Conservation (phyloP, 1,140 invertebrate species). For the Pseudoatta argentina region DNA sequence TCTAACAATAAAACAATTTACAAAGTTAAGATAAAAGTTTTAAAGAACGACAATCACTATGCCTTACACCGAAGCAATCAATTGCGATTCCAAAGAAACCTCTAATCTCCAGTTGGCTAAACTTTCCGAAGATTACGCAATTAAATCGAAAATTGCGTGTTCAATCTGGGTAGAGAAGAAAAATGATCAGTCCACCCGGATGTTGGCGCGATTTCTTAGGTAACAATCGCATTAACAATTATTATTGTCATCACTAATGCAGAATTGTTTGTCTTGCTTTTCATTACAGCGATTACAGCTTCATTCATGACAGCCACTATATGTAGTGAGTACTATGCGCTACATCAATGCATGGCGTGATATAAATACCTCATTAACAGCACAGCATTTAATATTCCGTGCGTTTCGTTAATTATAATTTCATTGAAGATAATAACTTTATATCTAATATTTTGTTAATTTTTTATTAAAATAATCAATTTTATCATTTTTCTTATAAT, state of each 20-base stretch:
- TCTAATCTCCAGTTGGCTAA: conserved; percentile 26
- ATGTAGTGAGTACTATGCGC: conserved; percentile 85
- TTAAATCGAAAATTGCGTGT: conserved; percentile 69
- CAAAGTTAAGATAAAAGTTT: not conserved
- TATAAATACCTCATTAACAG: conserved; percentile 14
- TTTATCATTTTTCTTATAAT: not conserved
- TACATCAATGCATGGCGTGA: conserved; percentile 71
- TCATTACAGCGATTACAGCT: conserved; percentile 85
- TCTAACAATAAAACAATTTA: not conserved
- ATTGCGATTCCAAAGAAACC: not conserved
- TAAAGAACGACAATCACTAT: conserved; percentile 44
- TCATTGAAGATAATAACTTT: not conserved
- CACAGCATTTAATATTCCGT: not conserved
- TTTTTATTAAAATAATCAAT: conserved; percentile 32
- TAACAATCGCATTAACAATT: conserved; percentile 61
- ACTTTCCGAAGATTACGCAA: conserved; percentile 57
- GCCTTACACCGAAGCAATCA: conserved; percentile 39
- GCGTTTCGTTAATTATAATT: not conserved
- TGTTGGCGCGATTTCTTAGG: conserved; percentile 79
- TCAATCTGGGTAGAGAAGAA: conserved; percentile 72
- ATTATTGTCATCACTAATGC: conserved; percentile 41
- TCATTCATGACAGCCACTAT: conserved; percentile 87
- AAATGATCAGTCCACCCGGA: conserved; percentile 42
- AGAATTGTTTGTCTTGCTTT: conserved; percentile 57
- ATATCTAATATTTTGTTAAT: not conserved